A percentile compares a stretch with the other conserved stretches of the same genome.
These are phyloP conservation scores for Phyllotreta cruciferae DNA, from an alignment of 2,888 invertebrate genomes.

Conservation along the genomic window DNA sequence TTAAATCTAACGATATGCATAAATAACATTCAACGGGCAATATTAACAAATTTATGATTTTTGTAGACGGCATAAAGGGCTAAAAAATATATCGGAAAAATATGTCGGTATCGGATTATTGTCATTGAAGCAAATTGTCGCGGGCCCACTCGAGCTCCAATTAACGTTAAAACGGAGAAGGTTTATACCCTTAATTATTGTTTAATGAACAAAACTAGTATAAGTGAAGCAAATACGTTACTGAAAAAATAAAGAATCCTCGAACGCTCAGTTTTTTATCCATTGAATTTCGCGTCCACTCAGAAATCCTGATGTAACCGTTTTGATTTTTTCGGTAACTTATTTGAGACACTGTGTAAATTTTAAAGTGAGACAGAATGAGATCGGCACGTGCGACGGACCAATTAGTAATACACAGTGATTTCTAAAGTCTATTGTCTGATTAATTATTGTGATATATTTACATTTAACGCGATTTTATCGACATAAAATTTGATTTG, in stretches of 20 bases:
- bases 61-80: constrained; percentile 1
- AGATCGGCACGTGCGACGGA: constrained; percentile 48
- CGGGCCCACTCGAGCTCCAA: constrained; percentile 46
- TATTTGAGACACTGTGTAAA: constrained; percentile 36
- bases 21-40: constrained; percentile 2
- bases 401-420: constrained; percentile 45
- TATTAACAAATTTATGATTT: constrained; percentile 7
- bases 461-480: background rate
- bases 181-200: constrained; percentile 44
- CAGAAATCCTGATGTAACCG: constrained; percentile 20
- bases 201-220: constrained; percentile 46
- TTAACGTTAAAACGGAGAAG: constrained; percentile 44
- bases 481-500: too few species aligned
- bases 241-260: constrained; percentile 1
- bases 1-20: constrained; percentile 2
- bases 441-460: background rate
- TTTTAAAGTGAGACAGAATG: constrained; percentile 54
- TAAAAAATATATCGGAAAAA: background rate
- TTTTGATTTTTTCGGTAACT: constrained; percentile 17
- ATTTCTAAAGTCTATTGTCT: constrained; percentile 17
- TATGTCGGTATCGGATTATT: constrained; percentile 15
- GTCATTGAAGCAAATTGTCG: constrained; percentile 38
- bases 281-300: background rate
- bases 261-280: constrained; percentile 5
- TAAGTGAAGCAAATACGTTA: constrained; percentile 22